Evolutionary conservation across 2,797 vertebrate genomes (phyloP), one percentile per base, ranked within the genome.

Genomic region (Malurus splendens): DNA sequence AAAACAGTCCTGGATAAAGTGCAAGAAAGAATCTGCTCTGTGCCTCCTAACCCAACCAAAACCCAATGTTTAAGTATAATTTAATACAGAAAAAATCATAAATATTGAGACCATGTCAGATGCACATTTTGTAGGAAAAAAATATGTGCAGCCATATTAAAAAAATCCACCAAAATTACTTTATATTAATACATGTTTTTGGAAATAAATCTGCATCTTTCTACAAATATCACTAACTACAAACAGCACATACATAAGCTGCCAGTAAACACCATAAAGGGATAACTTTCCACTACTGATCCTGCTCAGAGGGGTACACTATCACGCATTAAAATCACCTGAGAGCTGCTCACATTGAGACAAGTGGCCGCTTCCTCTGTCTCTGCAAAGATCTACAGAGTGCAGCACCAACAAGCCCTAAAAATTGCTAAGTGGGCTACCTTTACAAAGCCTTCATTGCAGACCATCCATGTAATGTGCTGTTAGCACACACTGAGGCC

Each of bases 1-100:
- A 92, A 93, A 93, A 79, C 50, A 78, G 7, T 60, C 50, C 41
- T 70, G 52, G 44, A 90, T 51, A 66, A 75, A 75, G 18, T 57
- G 14, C 6, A 36, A 72, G 42, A 48, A 71, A 57, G 1, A 54
- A 70, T 41, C 28, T 4, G 25, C 25, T 50, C 42, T 41, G 9
- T 38, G 51, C 12, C 18, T 67, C 11, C 11, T 17, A 71, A 2
- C 0, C 4, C 16, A 32, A 61, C 1, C 10, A 78, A 81, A 62
- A 38, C 4, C 16, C 33, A 36, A 17, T n/a, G 32, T 22, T 84
- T 54, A 73, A 83, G 61, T 51, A 71, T 38, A 9, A 76, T 67
- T 79, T 23, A 17, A 28, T 54, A 4, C 9, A 54, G 75, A 83
- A 62, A 71, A 42, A 13, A 8, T 70, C 12, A 25, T 25, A 82